Base-by-base conservation (phyloP, 1,140 invertebrate genomes). In the Nymphalis io region DNA sequence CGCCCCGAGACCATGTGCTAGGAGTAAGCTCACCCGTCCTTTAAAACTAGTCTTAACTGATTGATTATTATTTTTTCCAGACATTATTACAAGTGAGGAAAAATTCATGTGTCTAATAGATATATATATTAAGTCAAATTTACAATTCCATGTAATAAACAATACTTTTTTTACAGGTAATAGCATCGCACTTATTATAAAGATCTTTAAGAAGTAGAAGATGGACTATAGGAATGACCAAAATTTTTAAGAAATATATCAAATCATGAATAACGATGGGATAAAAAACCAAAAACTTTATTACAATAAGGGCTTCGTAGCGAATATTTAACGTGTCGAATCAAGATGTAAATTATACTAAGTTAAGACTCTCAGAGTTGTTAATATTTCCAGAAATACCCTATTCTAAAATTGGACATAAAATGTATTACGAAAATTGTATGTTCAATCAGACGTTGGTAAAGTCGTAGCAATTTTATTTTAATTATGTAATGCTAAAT, bases 1-100 rank as follows among this genome's bases (percentile, higher is more conserved):
- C 78, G 92, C 12, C 92, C 93, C 0, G 93, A 93, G 82, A 93
- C 93, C 63, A 93, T 93, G 93, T 93, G 93, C 87, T 93, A 87
- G 79, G 64, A 59, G 70, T 70, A 55, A 74, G 55, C 0, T 6
- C 3, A 8, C 27, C 27, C 10, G n/a, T 33, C 6, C 27, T 8
- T 33, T 33, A 33, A 33, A 33, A 8, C 27, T 1, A 2, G 5
- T 33, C n/a, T n/a, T n/a, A n/a, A n/a, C n/a, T n/a, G n/a, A n/a
- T n/a, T n/a, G n/a, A n/a, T n/a, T n/a, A n/a, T n/a, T n/a, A n/a
- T n/a, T n/a, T n/a, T n/a, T n/a, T n/a, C n/a, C n/a, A n/a, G n/a
- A n/a, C n/a, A n/a, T n/a, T n/a, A n/a, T n/a, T n/a, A n/a, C n/a
- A n/a, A n/a, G n/a, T n/a, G n/a, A n/a, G n/a, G n/a, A n/a, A n/a